Evolutionary conservation across 1,140 invertebrate genomes (phyloP).

Genomic region (Drosophila truncata): DNA sequence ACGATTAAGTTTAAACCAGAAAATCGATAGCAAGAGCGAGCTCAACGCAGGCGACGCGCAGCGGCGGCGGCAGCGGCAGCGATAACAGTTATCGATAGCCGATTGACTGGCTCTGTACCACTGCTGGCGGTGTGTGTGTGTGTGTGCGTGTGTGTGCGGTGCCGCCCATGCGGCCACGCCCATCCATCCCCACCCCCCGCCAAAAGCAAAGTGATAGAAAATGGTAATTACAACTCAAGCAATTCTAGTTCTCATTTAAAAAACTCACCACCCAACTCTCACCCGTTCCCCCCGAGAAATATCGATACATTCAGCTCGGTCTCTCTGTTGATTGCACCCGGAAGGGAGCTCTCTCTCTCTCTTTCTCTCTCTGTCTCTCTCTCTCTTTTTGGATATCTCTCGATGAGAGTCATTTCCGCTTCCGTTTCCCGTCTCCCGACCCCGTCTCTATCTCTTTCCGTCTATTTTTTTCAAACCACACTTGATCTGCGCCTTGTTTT

Average conservation of each 20-base stretch:
- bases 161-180: conserved; percentile 64
- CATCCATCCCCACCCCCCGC: conserved; percentile 69
- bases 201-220: conserved; percentile 84
- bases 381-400: conserved; percentile 26
- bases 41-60: conserved; percentile 34
- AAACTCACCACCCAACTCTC: conserved; percentile 38
- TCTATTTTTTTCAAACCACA: conserved; percentile 28
- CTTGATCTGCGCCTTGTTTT: conserved; percentile 43
- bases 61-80: conserved; percentile 41
- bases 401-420: not conserved
- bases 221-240: conserved; percentile 83
- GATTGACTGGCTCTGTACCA: conserved; percentile 50
- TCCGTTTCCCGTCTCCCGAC: conserved; percentile 6
- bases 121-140: conserved; percentile 73
- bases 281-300: conserved; percentile 36
- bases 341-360: conserved; percentile 32
- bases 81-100: conserved; percentile 44
- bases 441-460: conserved; percentile 22
- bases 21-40: conserved; percentile 20
- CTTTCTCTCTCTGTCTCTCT: conserved; percentile 30
- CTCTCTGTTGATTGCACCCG: conserved; percentile 32
- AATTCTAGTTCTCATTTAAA: conserved; percentile 67
- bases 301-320: conserved; percentile 29
- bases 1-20: conserved; percentile 12
- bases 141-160: conserved; percentile 71